Evolutionary conservation across 2,113 vertebrate genomes (phyloP).

Genomic region (Naja naja): DNA sequence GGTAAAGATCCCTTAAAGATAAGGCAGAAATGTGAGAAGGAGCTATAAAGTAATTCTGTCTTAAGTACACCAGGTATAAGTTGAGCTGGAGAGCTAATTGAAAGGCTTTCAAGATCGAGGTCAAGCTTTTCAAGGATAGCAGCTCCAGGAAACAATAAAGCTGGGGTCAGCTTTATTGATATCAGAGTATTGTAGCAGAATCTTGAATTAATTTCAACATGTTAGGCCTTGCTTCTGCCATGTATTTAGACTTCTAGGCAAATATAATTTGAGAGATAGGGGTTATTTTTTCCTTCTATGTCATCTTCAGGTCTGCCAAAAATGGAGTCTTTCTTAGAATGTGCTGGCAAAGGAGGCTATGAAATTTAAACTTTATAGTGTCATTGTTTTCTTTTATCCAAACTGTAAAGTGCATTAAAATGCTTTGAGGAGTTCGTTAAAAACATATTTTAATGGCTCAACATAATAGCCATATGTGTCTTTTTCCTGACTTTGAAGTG

Average conservation of each 20-base stretch:
- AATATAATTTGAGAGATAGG: background rate
- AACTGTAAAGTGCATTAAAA: background rate
- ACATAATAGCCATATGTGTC: background rate
- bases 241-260: background rate
- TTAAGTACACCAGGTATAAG: background rate
- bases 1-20: background rate
- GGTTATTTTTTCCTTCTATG: background rate
- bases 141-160: background rate
- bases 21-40: background rate
- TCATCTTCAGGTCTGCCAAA: background rate
- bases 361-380: background rate
- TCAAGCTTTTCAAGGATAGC: background rate
- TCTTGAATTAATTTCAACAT: background rate
- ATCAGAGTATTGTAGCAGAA: background rate
- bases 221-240: background rate
- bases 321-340: background rate
- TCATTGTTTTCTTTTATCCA: background rate
- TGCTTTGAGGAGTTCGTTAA: background rate
- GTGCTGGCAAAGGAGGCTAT: background rate
- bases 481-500: slow-evolving; percentile 27
- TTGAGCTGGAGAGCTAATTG: background rate
- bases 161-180: background rate
- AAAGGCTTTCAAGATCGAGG: background rate
- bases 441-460: background rate
- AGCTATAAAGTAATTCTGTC: background rate